Base-by-base conservation (phyloP, 2,888 invertebrate genomes). In the Andrena haemorrhoa region DNA sequence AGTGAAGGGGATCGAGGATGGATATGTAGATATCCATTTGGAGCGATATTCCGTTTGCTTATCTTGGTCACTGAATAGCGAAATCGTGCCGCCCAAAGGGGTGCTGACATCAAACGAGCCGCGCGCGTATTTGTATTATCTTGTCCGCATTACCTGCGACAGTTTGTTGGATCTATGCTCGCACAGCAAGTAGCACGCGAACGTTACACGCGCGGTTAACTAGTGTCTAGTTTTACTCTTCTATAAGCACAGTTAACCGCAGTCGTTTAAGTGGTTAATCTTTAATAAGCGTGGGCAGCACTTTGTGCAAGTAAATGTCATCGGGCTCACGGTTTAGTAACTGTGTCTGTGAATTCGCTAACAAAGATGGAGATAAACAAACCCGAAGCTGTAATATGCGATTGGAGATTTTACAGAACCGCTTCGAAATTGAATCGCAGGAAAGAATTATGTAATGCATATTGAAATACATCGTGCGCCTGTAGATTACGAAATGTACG, bases 251-350 rank as follows among this genome's bases (percentile, higher is more conserved):
- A 26, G 23, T 26, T 10, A 47, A n/a, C 33, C 7, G 4, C 16
- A 51, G 29, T 26, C 29, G 16, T 58, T 51, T 51, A n/a, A 70
- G 51, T 23, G 16, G 58, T 79, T 70, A 49, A 76, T 56, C 49
- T 63, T 56, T 63, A 63, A 64, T 49, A 56, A 63, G 41, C 56
- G 69, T 69, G 33, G 69, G 58, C 29, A 58, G 58, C 58, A 49
- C 64, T 41, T 63, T 41, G 8, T n/a, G 4, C 5, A 8, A 26
- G 49, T 79, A 76, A 76, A 76, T 70, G 56, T 76, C 49, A 49
- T 4, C 23, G 73, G 20, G 60, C 33, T 58, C 20, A 5, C 33
- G 4, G 10, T 12, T 58, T 33, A 20, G 26, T 56, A 23, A 23
- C 8, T 56, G 41, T 26, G 12, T 23, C 10, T 23, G 10, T 1